Evolutionary conservation across 2,113 vertebrate genomes (phyloP), one percentile per base, ranked within the genome.

Genomic region (Scatophagus argus): DNA sequence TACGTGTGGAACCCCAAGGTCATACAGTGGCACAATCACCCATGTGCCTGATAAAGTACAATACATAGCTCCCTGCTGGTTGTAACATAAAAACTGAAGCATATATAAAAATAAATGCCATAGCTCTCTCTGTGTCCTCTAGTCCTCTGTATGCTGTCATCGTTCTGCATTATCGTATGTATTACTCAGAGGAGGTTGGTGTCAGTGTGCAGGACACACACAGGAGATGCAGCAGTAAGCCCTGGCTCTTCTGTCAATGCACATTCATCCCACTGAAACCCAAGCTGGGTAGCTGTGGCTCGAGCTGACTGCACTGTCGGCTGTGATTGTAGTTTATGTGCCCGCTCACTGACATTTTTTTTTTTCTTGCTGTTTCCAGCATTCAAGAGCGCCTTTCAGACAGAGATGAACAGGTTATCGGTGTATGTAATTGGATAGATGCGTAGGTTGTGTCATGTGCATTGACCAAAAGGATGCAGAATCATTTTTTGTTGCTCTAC

Each of bases 131-230:
- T 21, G 27, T 66, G 83, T 64, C 64, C 75, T 76, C 62, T 0
- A 21, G 16, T 41, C 32, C 49, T 74, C 27, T 51, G 10, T 25
- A 10, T 44, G 62, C 12, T 13, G 27, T 73, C 63, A 71, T 61
- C 51, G 16, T 32, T 63, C 6, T 8, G 1, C 12, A 47, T 70
- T 52, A 60, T 52, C 47, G 7, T n/a, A 36, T 56, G 51, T 54
- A 12, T 71, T 69, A 60, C 69, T 61, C 65, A 29, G 64, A 39
- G 41, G 38, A 77, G 81, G 51, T 12, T 44, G 52, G 38, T 82
- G 69, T 73, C 59, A 79, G 31, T 54, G 66, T 64, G 67, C n/a
- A 49, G 9, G 47, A 31, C 51, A 62, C 59, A 41, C 70, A 27
- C 14, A 27, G 36, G 16, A n/a, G 64, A 60, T 56, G 65, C 72